phyloP scores from a whole-genome alignment of 2,888 invertebrate genomes.

The Caenorhabditis sp. region DNA sequence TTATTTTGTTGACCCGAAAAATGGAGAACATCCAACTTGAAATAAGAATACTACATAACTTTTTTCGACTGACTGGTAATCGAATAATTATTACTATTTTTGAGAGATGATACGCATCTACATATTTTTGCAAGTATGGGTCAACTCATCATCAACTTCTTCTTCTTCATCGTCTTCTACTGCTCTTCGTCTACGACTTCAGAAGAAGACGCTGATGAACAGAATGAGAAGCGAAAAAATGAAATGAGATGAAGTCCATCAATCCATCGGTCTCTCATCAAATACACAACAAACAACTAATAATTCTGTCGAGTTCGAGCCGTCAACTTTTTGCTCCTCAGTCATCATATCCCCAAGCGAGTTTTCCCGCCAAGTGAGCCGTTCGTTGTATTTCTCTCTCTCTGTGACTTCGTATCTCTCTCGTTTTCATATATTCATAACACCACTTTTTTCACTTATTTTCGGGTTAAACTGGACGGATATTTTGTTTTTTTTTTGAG shows the following conservation, averaged over 20 bases:
- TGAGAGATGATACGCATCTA: neutral
- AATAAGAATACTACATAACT: no score
- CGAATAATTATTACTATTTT: neutral
- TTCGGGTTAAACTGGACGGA: neutral
- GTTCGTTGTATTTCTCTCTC: slow-evolving; percentile 7
- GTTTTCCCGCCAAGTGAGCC: slow-evolving; percentile 1
- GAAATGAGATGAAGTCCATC: slow-evolving; percentile 9
- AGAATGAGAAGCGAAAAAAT: neutral
- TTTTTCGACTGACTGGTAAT: neutral
- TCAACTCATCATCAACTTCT: neutral
- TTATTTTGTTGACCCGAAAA: no score
- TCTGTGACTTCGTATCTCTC: slow-evolving; percentile 5
- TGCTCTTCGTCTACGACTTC: no score
- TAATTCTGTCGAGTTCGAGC: slow-evolving; percentile 35
- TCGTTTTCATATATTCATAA: slow-evolving; percentile 10
- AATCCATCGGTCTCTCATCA: slow-evolving; percentile 38
- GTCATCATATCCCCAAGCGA: slow-evolving; percentile 20
- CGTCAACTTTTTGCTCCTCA: slow-evolving; percentile 22
- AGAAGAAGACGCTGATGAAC: no score
- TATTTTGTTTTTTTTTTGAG: neutral
- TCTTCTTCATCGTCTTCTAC: no score
- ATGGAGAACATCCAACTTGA: neutral
- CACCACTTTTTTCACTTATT: slow-evolving; percentile 16
- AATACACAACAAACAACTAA: slow-evolving; percentile 47
- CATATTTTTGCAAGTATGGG: neutral